Percentiles rank a stretch among this genome's conserved stretches.
Evolutionary conservation across 2,797 vertebrate genomes (phyloP).

Genomic region (Galagoides demidoff): DNA sequence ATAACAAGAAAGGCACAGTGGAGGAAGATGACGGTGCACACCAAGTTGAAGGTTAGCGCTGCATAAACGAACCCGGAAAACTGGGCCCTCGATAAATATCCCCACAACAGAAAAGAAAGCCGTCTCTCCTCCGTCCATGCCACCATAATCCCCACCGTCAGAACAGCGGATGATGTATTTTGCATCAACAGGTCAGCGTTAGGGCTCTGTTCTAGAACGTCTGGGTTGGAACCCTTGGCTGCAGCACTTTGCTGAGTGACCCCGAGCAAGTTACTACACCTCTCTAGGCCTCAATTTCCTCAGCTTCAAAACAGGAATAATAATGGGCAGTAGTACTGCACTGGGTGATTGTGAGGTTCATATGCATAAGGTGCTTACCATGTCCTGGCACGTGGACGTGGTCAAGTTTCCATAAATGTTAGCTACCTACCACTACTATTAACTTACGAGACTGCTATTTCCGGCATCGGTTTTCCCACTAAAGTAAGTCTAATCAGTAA

Average conservation of each 20-base stretch:
- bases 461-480: background rate
- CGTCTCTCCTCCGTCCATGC: background rate
- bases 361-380: background rate
- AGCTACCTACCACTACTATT: background rate
- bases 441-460: background rate
- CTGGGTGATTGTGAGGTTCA: background rate
- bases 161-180: rapidly evolving
- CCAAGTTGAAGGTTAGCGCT: background rate
- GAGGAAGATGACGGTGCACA: rapidly evolving
- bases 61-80: background rate
- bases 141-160: rapidly evolving
- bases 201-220: background rate
- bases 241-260: background rate
- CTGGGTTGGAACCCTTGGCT: background rate
- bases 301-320: background rate
- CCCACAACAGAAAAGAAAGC: background rate
- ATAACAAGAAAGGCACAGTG: rapidly evolving
- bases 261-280: background rate
- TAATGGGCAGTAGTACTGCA: too few relatives aligned
- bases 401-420: background rate
- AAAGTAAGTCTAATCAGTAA: background rate
- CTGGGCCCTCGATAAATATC: background rate
- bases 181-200: rapidly evolving
- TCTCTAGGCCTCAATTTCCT: background rate
- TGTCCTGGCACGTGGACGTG: rapidly evolving